A percentile compares a stretch with the other conserved stretches of the same genome.
These are phyloP conservation scores for Muscina levida DNA, from an alignment of 2,888 invertebrate species.

Conservation along the genomic window DNA sequence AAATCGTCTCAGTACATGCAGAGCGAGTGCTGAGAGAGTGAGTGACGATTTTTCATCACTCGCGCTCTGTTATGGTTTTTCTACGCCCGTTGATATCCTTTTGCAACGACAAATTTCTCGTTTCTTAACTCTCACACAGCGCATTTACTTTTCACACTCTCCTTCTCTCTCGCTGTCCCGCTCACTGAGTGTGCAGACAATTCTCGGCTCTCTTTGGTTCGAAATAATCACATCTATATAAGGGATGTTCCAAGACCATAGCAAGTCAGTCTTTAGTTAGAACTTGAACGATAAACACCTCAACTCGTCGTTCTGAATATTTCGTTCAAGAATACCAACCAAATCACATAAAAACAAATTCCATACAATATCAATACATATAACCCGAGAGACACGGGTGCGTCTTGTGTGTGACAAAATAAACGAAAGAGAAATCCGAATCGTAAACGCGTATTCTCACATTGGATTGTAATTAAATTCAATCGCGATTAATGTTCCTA, in stretches of 20 bases:
- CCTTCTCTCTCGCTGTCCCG: slow-evolving; percentile 14
- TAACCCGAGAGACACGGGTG: slow-evolving; percentile 66
- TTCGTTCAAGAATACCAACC: slow-evolving; percentile 41
- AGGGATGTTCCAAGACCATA: slow-evolving; percentile 70
- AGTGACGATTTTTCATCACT: slow-evolving; percentile 12
- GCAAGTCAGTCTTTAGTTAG: slow-evolving; percentile 73
- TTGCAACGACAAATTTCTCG: slow-evolving; percentile 8
- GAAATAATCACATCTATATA: slow-evolving; percentile 70
- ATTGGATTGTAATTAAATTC: slow-evolving; percentile 55
- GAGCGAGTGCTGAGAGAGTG: too few relatives aligned
- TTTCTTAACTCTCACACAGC: not conserved
- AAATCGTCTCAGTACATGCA: not conserved
- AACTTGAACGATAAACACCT: slow-evolving; percentile 66
- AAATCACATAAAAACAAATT: slow-evolving; percentile 42
- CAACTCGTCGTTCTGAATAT: slow-evolving; percentile 51
- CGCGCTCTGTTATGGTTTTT: slow-evolving; percentile 58
- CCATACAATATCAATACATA: slow-evolving; percentile 49
- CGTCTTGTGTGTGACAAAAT: slow-evolving; percentile 62
- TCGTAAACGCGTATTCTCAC: slow-evolving; percentile 42
- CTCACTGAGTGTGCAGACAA: not conserved
- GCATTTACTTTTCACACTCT: not conserved
- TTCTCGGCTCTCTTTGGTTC: slow-evolving; percentile 38
- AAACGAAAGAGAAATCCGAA: slow-evolving; percentile 24
- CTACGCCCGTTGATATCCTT: slow-evolving; percentile 54
- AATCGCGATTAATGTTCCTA: slow-evolving; percentile 67